A percentile compares a stretch with the other conserved stretches of the same genome.
phyloP scores from a whole-genome alignment of 2,888 invertebrate genomes.

The Diarsia dahlii region DNA sequence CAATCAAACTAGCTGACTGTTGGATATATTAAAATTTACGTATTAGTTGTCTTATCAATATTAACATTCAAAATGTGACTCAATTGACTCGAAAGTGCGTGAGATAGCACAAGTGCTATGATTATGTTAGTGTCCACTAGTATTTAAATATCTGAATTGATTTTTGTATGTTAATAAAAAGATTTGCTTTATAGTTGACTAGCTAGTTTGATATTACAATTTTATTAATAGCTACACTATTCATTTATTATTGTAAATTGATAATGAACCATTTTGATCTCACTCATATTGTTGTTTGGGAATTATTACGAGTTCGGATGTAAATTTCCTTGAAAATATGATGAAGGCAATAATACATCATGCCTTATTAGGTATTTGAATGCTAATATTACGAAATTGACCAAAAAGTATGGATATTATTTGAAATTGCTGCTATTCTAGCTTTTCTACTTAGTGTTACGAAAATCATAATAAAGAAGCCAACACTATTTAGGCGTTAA shows the following conservation, averaged over 20 bases:
- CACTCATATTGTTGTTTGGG: conserved; percentile 81
- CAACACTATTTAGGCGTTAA: conserved; percentile 71
- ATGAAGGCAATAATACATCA: conserved; percentile 81
- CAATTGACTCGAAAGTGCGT: conserved; percentile 66
- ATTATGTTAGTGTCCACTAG: conserved; percentile 72
- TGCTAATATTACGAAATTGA: conserved; percentile 81
- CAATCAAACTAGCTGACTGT: conserved; percentile 61
- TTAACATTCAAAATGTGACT: conserved; percentile 66
- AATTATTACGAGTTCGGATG: conserved; percentile 69
- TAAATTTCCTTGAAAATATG: conserved; percentile 74
- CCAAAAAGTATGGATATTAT: conserved; percentile 80
- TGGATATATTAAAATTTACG: conserved; percentile 53
- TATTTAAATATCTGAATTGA: conserved; percentile 61
- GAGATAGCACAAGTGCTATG: conserved; percentile 66
- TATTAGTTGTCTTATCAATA: conserved; percentile 54
- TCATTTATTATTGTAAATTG: conserved; percentile 74
- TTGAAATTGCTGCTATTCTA: conserved; percentile 79
- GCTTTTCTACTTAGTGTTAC: conserved; percentile 82
- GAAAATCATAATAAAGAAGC: conserved; percentile 73
- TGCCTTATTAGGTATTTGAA: conserved; percentile 80
- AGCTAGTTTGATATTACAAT: conserved; percentile 67
- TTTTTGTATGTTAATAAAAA: conserved; percentile 70
- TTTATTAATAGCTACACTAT: conserved; percentile 66
- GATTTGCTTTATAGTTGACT: conserved; percentile 70
- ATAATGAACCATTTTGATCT: conserved; percentile 84